Evolutionary conservation across 1,140 invertebrate species (phyloP).

Genomic region (Drosophila erecta): DNA sequence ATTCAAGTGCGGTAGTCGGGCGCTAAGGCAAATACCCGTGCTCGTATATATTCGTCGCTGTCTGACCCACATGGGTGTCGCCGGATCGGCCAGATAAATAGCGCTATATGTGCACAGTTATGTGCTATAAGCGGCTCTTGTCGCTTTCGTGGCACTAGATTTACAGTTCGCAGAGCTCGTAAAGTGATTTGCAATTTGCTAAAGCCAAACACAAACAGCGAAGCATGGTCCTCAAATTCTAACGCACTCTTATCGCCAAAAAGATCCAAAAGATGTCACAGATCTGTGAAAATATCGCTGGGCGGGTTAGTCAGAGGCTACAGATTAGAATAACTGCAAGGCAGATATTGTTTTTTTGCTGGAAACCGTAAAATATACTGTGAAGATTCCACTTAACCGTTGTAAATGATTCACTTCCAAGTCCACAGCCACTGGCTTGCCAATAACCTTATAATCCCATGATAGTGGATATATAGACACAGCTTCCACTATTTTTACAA

Average conservation of each 20-base stretch:
- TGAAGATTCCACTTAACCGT: background rate
- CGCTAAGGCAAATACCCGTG: conserved; percentile 68
- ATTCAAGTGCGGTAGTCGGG: conserved; percentile 76
- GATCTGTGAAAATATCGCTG: background rate
- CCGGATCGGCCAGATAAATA: conserved; percentile 21
- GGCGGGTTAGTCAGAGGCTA: conserved; percentile 21
- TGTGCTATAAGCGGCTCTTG: conserved; percentile 13
- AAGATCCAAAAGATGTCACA: conserved; percentile 11
- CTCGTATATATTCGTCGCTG: conserved; percentile 31
- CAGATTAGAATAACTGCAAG: too few relatives aligned
- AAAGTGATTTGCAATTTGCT: conserved; percentile 72
- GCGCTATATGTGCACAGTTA: conserved; percentile 1
- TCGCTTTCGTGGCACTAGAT: conserved; percentile 48
- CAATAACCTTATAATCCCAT: too few relatives aligned
- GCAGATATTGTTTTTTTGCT: background rate
- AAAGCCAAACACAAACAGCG: conserved; percentile 24
- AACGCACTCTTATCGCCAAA: conserved; percentile 41
- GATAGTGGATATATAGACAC: too few relatives aligned
- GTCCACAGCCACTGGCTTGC: too few relatives aligned
- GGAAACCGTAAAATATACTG: background rate
- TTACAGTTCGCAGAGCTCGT: conserved; percentile 49
- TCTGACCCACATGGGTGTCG: conserved; percentile 41
- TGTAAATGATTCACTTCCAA: too few relatives aligned
- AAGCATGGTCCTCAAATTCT: conserved; percentile 13
- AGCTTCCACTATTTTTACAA: background rate